phyloP scores from a whole-genome alignment of 2,888 invertebrate species.

The Metellina segmentata region DNA sequence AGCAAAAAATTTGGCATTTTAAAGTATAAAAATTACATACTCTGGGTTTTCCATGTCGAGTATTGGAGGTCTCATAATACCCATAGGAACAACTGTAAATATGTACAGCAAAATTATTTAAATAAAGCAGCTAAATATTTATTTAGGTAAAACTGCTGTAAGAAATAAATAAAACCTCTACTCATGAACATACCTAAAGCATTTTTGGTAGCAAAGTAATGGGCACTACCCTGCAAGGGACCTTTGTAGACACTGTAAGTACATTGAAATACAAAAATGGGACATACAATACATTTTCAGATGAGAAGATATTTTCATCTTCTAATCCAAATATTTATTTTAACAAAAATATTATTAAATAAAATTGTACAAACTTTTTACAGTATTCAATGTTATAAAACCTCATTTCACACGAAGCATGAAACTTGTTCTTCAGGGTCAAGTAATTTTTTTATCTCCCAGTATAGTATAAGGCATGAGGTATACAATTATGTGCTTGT shows the following conservation, averaged over 20 bases:
- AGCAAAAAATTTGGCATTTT: too few species aligned
- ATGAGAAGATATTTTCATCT: too few species aligned
- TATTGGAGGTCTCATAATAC: constrained; percentile 60
- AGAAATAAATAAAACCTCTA: neutral
- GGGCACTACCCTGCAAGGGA: constrained; percentile 64
- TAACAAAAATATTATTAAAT: too few species aligned
- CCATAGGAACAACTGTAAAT: constrained; percentile 70
- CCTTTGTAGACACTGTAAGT: constrained; percentile 65
- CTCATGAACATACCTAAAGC: constrained; percentile 52
- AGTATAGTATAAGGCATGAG: too few species aligned
- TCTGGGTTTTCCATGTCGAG: constrained; percentile 65
- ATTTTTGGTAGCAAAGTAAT: constrained; percentile 74
- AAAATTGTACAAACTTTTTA: too few species aligned
- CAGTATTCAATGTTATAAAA: too few species aligned
- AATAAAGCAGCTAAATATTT: neutral
- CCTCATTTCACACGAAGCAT: too few species aligned
- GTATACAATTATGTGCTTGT: too few species aligned
- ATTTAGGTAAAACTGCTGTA: neutral
- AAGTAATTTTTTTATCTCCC: too few species aligned
- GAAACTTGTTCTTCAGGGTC: too few species aligned
- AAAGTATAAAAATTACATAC: constrained; percentile 39
- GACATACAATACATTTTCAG: too few species aligned
- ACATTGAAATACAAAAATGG: neutral
- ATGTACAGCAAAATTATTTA: neutral
- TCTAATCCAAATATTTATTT: too few species aligned